Conservation (phyloP, 2,888 invertebrate species). For the Pseudeuparius sepicola region DNA sequence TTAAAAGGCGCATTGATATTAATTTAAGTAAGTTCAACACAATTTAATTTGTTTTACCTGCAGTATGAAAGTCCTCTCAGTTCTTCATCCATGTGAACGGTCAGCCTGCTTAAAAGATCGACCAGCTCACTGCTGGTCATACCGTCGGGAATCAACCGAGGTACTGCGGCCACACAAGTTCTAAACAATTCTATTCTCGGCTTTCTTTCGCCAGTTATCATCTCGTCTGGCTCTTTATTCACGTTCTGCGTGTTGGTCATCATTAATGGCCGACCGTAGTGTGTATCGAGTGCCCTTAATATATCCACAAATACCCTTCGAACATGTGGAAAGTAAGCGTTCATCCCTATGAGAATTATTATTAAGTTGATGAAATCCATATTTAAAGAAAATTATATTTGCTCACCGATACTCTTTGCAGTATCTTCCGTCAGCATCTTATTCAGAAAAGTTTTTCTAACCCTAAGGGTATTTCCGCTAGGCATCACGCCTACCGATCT, state of each 20-base stretch:
- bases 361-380: no score
- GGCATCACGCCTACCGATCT: conserved; percentile 89
- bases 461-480: conserved; percentile 83
- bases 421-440: conserved; percentile 96
- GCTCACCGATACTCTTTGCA: conserved; percentile 86
- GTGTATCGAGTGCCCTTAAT: conserved; percentile 83
- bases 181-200: conserved; percentile 96
- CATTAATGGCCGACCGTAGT: conserved; percentile 94
- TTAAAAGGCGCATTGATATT: no score
- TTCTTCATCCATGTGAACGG: conserved; percentile 98
- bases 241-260: conserved; percentile 93
- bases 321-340: conserved; percentile 92
- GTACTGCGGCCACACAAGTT: conserved; percentile 97
- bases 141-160: conserved; percentile 93
- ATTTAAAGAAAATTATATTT: no score
- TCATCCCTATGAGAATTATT: no score
- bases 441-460: conserved; percentile 92
- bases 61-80: conserved; percentile 87
- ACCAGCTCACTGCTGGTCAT: conserved; percentile 92
- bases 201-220: conserved; percentile 91
- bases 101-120: conserved; percentile 85
- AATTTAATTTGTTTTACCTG: no score
- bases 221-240: conserved; percentile 87
- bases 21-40: no score
- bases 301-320: conserved; percentile 94